These are phyloP conservation scores for Scaptodrosophila latifasciaeformis DNA, from an alignment of 2,888 invertebrate species.

Conservation along the genomic window DNA sequence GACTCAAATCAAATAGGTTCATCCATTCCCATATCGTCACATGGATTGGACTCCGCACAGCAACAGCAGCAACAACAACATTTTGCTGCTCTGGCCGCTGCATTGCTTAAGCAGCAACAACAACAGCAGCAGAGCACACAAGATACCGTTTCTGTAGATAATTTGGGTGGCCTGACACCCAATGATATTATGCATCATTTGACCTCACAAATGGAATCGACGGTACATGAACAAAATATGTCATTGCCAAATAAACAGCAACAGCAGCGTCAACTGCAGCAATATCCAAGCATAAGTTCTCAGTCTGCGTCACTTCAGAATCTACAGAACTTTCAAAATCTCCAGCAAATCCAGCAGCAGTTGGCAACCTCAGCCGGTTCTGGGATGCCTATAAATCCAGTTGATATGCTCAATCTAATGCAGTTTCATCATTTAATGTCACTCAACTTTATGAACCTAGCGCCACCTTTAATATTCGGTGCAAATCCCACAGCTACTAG, in stretches of 20 bases:
- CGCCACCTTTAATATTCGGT: conserved; percentile 82
- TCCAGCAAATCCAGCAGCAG: conserved; percentile 72
- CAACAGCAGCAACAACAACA: conserved; percentile 44
- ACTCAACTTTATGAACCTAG: conserved; percentile 94
- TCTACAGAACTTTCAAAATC: conserved; percentile 68
- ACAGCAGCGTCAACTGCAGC: conserved; percentile 27
- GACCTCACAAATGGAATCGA: conserved; percentile 19
- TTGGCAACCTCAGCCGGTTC: conserved; percentile 54
- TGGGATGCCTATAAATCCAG: conserved; percentile 86
- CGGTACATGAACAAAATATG: conserved; percentile 21
- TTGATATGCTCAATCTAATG: conserved; percentile 88
- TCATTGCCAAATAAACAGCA: conserved; percentile 24
- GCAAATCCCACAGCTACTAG: conserved; percentile 24
- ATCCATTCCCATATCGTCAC: conserved; percentile 25
- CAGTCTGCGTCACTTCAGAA: conserved; percentile 35
- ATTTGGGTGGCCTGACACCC: too few species aligned
- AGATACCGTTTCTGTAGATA: conserved; percentile 26
- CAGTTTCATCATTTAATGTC: conserved; percentile 94
- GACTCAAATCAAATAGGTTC: neutral
- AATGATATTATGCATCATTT: conserved; percentile 29
- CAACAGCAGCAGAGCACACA: conserved; percentile 43
- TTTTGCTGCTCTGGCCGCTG: conserved; percentile 46
- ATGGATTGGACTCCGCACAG: conserved; percentile 12
- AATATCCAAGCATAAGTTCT: conserved; percentile 32
- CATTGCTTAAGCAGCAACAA: conserved; percentile 60